Evolutionary conservation across 2,888 invertebrate species (phyloP).

Genomic region (Dusona sp.): DNA sequence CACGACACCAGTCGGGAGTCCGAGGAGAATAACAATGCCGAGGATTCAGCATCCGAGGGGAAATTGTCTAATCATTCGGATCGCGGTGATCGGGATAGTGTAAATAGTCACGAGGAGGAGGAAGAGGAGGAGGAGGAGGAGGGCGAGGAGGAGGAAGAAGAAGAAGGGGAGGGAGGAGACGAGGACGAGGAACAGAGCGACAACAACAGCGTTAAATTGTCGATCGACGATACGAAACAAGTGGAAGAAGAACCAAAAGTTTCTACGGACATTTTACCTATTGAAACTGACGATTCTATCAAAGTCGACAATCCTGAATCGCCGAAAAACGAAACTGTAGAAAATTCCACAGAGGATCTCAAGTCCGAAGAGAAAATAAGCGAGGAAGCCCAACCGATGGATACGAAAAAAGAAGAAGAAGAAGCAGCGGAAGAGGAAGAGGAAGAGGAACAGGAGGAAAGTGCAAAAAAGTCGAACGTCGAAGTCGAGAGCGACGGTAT

Average conservation of each 20-base stretch:
- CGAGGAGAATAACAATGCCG: conserved; percentile 65
- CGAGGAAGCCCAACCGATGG: conserved; percentile 6
- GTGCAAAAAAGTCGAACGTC: conserved; percentile 20
- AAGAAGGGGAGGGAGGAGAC: conserved; percentile 53
- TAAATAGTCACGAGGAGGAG: conserved; percentile 73
- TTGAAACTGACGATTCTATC: background rate
- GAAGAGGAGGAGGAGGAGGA: conserved; percentile 79
- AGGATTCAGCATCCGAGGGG: conserved; percentile 65
- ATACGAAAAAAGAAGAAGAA: conserved; percentile 67
- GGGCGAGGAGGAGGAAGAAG: conserved; percentile 73
- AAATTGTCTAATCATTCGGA: conserved; percentile 70
- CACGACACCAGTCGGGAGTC: conserved; percentile 70
- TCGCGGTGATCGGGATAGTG: conserved; percentile 63
- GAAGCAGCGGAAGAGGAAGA: conserved; percentile 67
- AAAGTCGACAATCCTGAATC: conserved; percentile 57
- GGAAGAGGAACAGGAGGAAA: conserved; percentile 67
- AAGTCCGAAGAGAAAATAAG: background rate
- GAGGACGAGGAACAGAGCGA: conserved; percentile 79
- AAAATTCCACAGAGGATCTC: background rate
- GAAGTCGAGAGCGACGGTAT: conserved; percentile 82
- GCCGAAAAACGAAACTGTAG: conserved; percentile 41
- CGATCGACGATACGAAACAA: conserved; percentile 75
- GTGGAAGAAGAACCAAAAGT: conserved; percentile 70
- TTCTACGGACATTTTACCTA: background rate
- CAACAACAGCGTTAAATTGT: conserved; percentile 80